Conservation (phyloP, 1,140 invertebrate genomes). For the Epicauta chinensis region DNA sequence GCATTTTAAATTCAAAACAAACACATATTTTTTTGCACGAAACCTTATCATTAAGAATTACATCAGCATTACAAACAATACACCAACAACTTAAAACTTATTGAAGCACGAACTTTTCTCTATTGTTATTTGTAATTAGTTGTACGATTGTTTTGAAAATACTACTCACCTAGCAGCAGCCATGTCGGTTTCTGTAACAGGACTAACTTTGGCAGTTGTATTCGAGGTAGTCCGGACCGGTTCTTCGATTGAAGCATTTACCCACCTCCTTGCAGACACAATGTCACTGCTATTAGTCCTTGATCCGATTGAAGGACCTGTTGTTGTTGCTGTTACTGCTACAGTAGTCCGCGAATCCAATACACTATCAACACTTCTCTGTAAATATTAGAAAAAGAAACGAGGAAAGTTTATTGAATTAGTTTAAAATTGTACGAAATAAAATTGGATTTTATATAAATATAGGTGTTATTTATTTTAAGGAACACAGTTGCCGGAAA, state of each 20-base stretch:
- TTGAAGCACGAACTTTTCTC: no score
- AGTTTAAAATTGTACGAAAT: no score
- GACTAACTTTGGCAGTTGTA: conserved; percentile 28
- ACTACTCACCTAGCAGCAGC: conserved; percentile 30
- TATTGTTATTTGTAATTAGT: no score
- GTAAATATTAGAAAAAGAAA: conserved; percentile 5
- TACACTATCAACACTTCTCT: conserved; percentile 35
- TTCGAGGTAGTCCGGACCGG: conserved; percentile 27
- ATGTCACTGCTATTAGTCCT: conserved; percentile 7
- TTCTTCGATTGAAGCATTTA: conserved; percentile 26
- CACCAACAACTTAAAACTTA: no score
- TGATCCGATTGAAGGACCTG: background rate
- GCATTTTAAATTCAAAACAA: no score
- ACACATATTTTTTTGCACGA: no score
- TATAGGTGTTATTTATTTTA: no score
- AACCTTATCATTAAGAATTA: no score
- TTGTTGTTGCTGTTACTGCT: conserved; percentile 9
- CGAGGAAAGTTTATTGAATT: background rate
- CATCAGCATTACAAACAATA: no score
- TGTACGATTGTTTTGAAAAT: background rate
- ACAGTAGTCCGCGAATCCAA: conserved; percentile 17
- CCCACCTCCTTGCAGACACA: conserved; percentile 26
- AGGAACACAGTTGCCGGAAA: no score
- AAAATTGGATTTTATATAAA: no score
- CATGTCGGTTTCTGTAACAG: conserved; percentile 33